phyloP scores from a whole-genome alignment of 1,140 invertebrate genomes.

The Drosophila lini region DNA sequence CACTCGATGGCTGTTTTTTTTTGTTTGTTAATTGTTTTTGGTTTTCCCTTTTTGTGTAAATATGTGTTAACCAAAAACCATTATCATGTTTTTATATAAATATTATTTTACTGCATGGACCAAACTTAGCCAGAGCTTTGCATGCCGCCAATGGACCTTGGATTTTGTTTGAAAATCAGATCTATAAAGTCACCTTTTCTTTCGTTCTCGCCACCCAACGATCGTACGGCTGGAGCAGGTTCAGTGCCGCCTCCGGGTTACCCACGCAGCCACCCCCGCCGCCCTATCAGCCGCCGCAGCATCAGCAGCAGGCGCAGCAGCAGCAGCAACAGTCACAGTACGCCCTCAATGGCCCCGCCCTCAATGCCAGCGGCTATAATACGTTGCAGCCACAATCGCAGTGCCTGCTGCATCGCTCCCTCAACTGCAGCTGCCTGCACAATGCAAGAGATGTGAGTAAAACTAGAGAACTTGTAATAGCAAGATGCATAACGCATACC shows the following conservation, averaged over 20 bases:
- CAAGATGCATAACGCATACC: background rate
- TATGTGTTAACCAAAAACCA: constrained; percentile 1
- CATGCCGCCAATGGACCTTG: background rate
- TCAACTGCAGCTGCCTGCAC: constrained; percentile 86
- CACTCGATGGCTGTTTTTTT: constrained; percentile 58
- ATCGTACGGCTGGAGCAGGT: constrained; percentile 85
- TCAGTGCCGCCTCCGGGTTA: constrained; percentile 80
- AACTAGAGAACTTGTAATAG: background rate
- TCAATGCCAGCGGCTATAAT: constrained; percentile 48
- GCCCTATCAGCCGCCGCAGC: constrained; percentile 85
- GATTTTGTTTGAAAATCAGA: constrained; percentile 12
- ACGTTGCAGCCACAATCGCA: constrained; percentile 79
- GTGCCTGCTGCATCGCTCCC: constrained; percentile 88
- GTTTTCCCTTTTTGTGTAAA: constrained; percentile 1
- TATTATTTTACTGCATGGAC: constrained; percentile 39
- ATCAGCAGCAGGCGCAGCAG: constrained; percentile 62
- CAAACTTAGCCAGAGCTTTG: constrained; percentile 19
- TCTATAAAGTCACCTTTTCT: constrained; percentile 81
- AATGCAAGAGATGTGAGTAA: constrained; percentile 79
- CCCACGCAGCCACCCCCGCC: constrained; percentile 86
- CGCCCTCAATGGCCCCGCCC: constrained; percentile 64
- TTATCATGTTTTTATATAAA: constrained; percentile 14
- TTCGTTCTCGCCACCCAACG: constrained; percentile 84
- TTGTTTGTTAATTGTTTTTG: background rate
- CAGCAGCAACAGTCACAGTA: constrained; percentile 71